Base-by-base conservation (phyloP, 64 coral and sea anemone species). In the Porites lutea region DNA sequence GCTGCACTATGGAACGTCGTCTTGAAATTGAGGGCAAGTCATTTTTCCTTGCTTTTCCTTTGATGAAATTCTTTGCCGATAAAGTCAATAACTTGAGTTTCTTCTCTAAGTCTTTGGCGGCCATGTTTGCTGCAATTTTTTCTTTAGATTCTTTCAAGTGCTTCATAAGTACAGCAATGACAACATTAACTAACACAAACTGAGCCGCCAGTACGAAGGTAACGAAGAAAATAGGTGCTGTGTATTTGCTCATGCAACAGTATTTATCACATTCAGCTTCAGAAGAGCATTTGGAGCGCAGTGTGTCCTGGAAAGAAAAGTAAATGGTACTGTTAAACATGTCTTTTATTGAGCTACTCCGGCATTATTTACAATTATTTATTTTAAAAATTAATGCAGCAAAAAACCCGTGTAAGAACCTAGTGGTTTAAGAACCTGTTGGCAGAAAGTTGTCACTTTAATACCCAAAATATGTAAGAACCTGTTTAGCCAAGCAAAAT, bases 151-250 rank as follows among this genome's bases (percentile, higher is more conserved):
- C 97, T 71, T 99, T 99, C 21, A 99, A 69, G 51, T 99, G 94
- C 76, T 99, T 99, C 97, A 99, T 99, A 4, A 99, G 94, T 13
- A 99, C 97, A 77, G 97, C 97, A 19, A 99, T 96, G 48, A 99
- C 91, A 19, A 99, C 97, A 68, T 99, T 99, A 19, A 99, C 91
- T 14, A 99, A 71, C 19, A 99, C 97, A 81, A 99, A 99, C 83
- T 99, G 97, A n/a, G 97, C 94, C 27, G 92, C 91, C 78, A 99
- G 79, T 6, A 99, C 97, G 54, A 99, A 99, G 2, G 97, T 99
- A 37, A 95, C 90, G 79, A 99, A 99, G 70, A 94, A 99, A 53
- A 99, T 52, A 65, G 91, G 91, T 66, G 97, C 94, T 43, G 72
- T 96, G 65, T 96, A 96, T 71, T 82, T 94, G 50, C 91, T 99